phyloP scores from a whole-genome alignment of 2,888 invertebrate species.

The Autographa gamma region DNA sequence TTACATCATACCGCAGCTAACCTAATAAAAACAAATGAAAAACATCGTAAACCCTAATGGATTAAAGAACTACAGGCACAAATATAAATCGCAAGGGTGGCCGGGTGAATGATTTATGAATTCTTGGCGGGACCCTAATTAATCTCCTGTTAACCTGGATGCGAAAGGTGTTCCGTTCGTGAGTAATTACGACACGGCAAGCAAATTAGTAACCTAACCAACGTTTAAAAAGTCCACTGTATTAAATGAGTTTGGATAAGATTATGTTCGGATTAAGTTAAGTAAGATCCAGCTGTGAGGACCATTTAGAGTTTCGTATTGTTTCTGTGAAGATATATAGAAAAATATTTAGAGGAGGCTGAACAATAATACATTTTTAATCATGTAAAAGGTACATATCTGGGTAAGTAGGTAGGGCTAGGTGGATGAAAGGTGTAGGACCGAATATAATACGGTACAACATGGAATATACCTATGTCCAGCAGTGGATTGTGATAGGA shows the following conservation, averaged over 20 bases:
- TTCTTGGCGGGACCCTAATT: constrained; percentile 63
- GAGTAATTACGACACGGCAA: constrained; percentile 58
- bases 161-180: constrained; percentile 53
- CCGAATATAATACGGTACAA: too few relatives aligned
- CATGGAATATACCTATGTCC: too few relatives aligned
- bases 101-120: constrained; percentile 67
- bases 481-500: too few relatives aligned
- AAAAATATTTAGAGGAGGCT: too few relatives aligned
- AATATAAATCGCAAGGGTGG: constrained; percentile 19
- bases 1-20: not conserved
- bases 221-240: constrained; percentile 31
- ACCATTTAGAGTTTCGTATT: too few relatives aligned
- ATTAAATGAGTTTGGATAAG: constrained; percentile 13
- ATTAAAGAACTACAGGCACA: constrained; percentile 20
- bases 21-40: constrained; percentile 30
- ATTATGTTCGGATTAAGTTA: not conserved
- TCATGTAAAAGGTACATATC: too few relatives aligned
- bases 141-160: constrained; percentile 66
- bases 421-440: too few relatives aligned
- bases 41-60: constrained; percentile 21
- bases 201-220: constrained; percentile 50
- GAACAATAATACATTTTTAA: too few relatives aligned
- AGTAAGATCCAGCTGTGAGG: too few relatives aligned
- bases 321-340: not conserved
- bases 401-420: too few relatives aligned